Evolutionary conservation across 2,113 vertebrate genomes (phyloP).

Genomic region (Talpa occidentalis): DNA sequence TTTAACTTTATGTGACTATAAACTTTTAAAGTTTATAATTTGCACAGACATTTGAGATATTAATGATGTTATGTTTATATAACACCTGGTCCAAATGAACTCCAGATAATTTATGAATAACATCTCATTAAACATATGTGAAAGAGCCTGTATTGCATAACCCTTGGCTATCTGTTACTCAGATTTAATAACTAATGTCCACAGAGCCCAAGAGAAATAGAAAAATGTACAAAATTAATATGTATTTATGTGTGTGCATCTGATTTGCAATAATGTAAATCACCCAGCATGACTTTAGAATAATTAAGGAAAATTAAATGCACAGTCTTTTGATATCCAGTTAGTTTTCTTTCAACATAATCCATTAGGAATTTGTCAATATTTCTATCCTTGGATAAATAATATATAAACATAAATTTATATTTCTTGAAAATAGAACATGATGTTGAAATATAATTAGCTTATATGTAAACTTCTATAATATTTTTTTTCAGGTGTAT

Average conservation of each 20-base stretch:
- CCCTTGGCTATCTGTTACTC: background rate
- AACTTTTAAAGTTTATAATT: background rate
- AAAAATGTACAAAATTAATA: background rate
- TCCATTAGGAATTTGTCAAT: background rate
- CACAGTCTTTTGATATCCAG: background rate
- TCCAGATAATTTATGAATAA: background rate
- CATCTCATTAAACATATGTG: background rate
- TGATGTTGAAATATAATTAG: background rate
- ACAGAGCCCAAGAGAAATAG: background rate
- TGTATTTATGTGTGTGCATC: background rate
- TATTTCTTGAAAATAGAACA: background rate
- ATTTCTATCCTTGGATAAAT: background rate
- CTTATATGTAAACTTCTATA: background rate
- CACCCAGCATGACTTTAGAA: background rate
- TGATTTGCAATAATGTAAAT: background rate
- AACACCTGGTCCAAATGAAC: background rate
- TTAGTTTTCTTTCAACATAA: background rate
- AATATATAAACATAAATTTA: background rate
- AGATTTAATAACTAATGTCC: background rate
- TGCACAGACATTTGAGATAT: background rate
- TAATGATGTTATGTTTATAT: background rate
- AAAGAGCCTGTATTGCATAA: background rate
- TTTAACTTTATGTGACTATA: background rate
- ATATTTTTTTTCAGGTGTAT: background rate
- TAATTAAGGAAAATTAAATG: background rate